Evolutionary conservation across 2,888 invertebrate species (phyloP).

Genomic region (Orchesella flavescens): DNA sequence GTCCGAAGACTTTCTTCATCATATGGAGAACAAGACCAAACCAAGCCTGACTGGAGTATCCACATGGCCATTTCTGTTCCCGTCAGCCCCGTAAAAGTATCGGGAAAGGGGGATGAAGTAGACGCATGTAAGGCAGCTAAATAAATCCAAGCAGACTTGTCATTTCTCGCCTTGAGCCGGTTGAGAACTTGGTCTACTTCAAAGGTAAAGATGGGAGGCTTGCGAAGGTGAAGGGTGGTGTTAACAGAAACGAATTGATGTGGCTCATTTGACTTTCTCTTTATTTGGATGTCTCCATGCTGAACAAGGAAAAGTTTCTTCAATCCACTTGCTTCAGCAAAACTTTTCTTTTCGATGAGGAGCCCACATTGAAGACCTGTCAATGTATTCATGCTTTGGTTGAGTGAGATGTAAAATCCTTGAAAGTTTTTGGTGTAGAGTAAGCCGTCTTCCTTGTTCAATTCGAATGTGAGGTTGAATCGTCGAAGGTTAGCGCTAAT

Average conservation of each 20-base stretch:
- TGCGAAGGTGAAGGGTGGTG: not conserved
- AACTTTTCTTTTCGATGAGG: not conserved
- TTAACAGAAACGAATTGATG: constrained; percentile 17
- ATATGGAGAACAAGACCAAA: constrained; percentile 62
- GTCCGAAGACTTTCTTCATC: constrained; percentile 39
- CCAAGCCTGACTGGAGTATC: constrained; percentile 60
- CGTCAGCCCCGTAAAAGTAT: constrained; percentile 60
- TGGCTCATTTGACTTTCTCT: not conserved
- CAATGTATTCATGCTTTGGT: constrained; percentile 6
- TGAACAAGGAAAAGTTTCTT: constrained; percentile 25
- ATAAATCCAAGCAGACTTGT: constrained; percentile 58
- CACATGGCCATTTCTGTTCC: constrained; percentile 60
- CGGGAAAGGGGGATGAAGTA: constrained; percentile 49
- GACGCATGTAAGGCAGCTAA: constrained; percentile 60
- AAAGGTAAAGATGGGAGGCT: constrained; percentile 50
- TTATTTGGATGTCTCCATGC: constrained; percentile 28
- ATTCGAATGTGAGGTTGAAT: not conserved
- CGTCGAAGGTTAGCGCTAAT: not conserved
- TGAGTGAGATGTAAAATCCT: not conserved
- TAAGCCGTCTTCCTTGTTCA: not conserved
- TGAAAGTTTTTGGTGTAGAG: not conserved
- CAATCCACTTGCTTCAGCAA: not conserved
- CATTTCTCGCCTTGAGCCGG: constrained; percentile 28
- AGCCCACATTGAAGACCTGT: constrained; percentile 24
- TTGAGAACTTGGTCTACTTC: constrained; percentile 50